Percentiles rank a stretch among this genome's conserved stretches.
These are phyloP conservation scores for Dryoscopus gambensis DNA, from an alignment of 2,113 vertebrate species.

Conservation along the genomic window DNA sequence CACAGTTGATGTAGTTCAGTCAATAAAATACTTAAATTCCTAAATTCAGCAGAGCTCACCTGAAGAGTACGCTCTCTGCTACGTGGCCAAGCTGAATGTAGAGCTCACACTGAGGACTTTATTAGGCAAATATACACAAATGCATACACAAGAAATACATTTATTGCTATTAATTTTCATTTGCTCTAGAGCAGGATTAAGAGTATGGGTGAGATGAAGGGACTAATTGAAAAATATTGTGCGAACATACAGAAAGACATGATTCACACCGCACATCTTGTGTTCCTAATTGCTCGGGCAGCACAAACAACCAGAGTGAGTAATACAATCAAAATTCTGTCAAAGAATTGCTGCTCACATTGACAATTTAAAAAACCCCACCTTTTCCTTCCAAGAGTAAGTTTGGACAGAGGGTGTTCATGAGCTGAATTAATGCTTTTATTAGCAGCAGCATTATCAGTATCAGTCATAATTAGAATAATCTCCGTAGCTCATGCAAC, in stretches of 20 bases:
- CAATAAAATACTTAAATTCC: not conserved
- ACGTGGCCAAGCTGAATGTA: not conserved
- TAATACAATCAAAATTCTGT: not conserved
- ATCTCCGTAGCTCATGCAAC: not conserved
- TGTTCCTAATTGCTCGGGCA: not conserved
- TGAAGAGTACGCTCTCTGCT: not conserved
- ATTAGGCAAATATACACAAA: not conserved
- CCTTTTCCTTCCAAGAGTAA: not conserved
- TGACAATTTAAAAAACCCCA: not conserved
- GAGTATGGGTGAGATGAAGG: not conserved
- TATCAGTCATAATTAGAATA: not conserved
- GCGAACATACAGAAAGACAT: not conserved
- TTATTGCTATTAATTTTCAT: not conserved
- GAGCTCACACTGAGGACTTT: not conserved
- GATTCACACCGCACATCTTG: not conserved
- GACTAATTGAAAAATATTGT: not conserved
- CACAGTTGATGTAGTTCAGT: not conserved
- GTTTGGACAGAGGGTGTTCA: not conserved
- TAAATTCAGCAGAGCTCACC: not conserved
- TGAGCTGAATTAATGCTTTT: not conserved
- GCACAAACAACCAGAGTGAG: not conserved
- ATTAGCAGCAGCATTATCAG: not conserved
- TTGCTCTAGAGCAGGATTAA: not conserved
- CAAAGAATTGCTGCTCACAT: not conserved
- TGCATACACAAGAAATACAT: not conserved